Percentiles rank a stretch among this genome's conserved stretches.
Conservation (phyloP, 2,797 vertebrate genomes). For the Thamnophis elegans region DNA sequence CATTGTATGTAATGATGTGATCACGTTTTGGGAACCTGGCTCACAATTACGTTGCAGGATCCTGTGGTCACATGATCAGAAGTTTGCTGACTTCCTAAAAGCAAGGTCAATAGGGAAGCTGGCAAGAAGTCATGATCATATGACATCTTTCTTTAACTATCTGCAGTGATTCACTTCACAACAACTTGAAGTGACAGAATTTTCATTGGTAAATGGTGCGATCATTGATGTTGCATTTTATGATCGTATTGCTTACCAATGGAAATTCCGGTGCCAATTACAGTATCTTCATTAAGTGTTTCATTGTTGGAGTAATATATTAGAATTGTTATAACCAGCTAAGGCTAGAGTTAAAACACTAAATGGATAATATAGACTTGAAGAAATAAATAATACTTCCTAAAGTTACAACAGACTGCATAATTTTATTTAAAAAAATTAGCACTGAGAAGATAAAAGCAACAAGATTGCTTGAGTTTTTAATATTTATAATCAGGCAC, state of each 20-base stretch:
- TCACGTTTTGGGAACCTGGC: background rate
- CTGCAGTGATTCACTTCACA: background rate
- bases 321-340: background rate
- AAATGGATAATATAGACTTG: background rate
- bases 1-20: background rate
- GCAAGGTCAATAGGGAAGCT: background rate
- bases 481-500: background rate
- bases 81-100: background rate
- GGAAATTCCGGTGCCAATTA: background rate
- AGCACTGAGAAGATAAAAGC: background rate
- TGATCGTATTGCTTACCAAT: background rate
- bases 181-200: background rate
- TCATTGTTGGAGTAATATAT: background rate
- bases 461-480: background rate
- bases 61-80: background rate
- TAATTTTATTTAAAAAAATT: background rate
- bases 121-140: background rate
- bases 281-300: background rate
- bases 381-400: background rate
- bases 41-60: background rate
- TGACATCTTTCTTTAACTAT: background rate
- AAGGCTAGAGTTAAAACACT: background rate
- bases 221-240: background rate
- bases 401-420: background rate
- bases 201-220: background rate